These are phyloP conservation scores for Trachelipus rathkii DNA, from an alignment of 1,140 invertebrate genomes.

Conservation along the genomic window DNA sequence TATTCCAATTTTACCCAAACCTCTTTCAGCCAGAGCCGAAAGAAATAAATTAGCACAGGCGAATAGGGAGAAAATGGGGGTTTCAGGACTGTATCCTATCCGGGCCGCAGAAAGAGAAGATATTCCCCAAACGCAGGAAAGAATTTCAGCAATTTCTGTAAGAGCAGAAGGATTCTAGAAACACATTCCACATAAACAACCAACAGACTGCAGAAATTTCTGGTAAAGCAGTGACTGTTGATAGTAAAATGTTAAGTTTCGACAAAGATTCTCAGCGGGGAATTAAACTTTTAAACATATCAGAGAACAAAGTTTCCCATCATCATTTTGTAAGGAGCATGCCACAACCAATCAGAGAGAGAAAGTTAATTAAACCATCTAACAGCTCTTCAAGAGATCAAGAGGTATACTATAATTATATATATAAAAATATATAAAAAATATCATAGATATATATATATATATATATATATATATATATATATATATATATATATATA, in stretches of 20 bases:
- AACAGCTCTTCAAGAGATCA: too few species aligned
- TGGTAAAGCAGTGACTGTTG: background rate
- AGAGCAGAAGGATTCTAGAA: background rate
- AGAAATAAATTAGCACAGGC: conserved; percentile 24
- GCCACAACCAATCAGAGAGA: too few species aligned
- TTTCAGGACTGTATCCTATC: background rate
- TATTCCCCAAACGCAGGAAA: background rate
- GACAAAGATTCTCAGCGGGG: background rate
- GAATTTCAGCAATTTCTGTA: background rate
- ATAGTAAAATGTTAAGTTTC: background rate
- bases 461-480: background rate
- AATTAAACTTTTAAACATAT: too few species aligned
- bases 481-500: conserved; percentile 21
- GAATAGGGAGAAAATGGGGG: background rate
- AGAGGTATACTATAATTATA: too few species aligned
- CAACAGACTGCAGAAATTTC: conserved; percentile 7
- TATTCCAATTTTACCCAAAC: conserved; percentile 29
- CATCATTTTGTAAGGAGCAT: too few species aligned
- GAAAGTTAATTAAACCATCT: too few species aligned
- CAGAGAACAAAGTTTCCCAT: too few species aligned
- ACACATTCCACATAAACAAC: background rate
- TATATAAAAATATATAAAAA: too few species aligned
- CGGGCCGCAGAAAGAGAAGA: background rate
- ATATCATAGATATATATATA: background rate
- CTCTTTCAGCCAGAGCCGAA: conserved; percentile 30